A percentile compares a stretch with the other conserved stretches of the same genome.
Evolutionary conservation across 2,797 vertebrate genomes (phyloP).

Genomic region (Etheostoma perlongum): DNA sequence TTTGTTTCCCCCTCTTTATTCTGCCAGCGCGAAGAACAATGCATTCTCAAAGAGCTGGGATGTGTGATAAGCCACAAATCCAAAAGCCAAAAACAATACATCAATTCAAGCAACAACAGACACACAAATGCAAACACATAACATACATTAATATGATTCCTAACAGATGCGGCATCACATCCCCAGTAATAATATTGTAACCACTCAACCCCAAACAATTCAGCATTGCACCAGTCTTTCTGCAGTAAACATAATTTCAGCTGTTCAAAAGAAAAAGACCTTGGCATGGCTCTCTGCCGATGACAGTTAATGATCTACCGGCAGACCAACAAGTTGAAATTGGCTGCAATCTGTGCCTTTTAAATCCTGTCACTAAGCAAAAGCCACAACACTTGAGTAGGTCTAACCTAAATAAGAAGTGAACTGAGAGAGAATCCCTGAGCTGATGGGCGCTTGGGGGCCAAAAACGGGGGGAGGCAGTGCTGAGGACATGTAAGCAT

Average conservation of each 20-base stretch:
- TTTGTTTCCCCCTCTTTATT: slow-evolving; percentile 43
- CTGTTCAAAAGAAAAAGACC: not conserved
- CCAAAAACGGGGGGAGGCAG: slow-evolving; percentile 36
- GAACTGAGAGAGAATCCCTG: slow-evolving; percentile 71
- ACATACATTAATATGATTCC: slow-evolving; percentile 2
- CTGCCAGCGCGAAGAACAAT: slow-evolving; percentile 46
- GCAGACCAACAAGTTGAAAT: slow-evolving; percentile 36
- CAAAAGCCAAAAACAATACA: slow-evolving; percentile 28
- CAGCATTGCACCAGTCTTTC: not conserved
- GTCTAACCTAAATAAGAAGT: slow-evolving; percentile 79
- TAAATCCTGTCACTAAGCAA: slow-evolving; percentile 51
- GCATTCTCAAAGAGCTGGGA: slow-evolving; percentile 52
- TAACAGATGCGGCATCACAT: slow-evolving; percentile 2
- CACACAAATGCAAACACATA: not conserved
- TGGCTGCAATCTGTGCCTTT: slow-evolving; percentile 53
- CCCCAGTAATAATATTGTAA: not conserved
- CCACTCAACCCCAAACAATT: not conserved
- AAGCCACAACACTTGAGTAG: slow-evolving; percentile 59
- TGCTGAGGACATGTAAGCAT: slow-evolving; percentile 13
- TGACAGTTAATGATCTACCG: slow-evolving; percentile 11
- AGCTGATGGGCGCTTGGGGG: slow-evolving; percentile 50
- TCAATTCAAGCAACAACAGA: slow-evolving; percentile 5
- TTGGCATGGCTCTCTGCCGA: not conserved
- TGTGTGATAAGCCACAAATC: slow-evolving; percentile 60
- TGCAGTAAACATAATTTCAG: not conserved